Percentiles rank a stretch among this genome's conserved stretches.
Conservation (phyloP, 2,797 vertebrate genomes). For the Alfaro cultratus region DNA sequence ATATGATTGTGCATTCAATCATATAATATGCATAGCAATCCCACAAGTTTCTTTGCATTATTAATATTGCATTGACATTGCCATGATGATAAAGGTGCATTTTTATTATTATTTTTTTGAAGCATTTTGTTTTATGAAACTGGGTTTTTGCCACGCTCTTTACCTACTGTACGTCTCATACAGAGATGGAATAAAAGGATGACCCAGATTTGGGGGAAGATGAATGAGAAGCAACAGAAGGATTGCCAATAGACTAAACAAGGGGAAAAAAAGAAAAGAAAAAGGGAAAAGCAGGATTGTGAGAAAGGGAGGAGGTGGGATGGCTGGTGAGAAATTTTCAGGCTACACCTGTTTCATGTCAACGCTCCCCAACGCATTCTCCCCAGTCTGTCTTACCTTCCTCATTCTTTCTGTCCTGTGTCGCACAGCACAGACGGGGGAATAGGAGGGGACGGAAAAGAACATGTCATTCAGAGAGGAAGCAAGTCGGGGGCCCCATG, state of each 20-base stretch:
- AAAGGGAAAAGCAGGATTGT: conserved; percentile 28
- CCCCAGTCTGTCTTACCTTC: conserved; percentile 31
- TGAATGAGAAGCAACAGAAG: conserved; percentile 29
- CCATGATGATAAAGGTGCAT: neutral
- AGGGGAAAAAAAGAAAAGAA: neutral
- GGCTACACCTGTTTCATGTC: conserved; percentile 66
- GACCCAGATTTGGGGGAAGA: conserved; percentile 68
- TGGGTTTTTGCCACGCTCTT: conserved; percentile 19
- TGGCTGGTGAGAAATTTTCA: conserved; percentile 47
- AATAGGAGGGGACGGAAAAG: conserved; percentile 60
- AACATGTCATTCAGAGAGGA: conserved; percentile 51
- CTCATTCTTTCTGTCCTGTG: neutral
- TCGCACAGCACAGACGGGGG: conserved; percentile 29
- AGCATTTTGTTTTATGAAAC: neutral
- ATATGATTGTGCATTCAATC: neutral
- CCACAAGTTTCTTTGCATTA: neutral
- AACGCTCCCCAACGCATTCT: conserved; percentile 41
- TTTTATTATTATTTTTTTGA: neutral
- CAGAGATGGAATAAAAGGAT: conserved; percentile 57
- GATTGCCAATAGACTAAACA: conserved; percentile 6
- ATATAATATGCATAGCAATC: neutral
- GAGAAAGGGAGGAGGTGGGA: conserved; percentile 15
- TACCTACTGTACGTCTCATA: conserved; percentile 41
- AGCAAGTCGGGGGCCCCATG: conserved; percentile 19
- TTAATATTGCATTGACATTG: neutral